Evolutionary conservation across 2,797 vertebrate species (phyloP), one percentile per base, ranked within the genome.

Genomic region (Sphenopsis melanotis): DNA sequence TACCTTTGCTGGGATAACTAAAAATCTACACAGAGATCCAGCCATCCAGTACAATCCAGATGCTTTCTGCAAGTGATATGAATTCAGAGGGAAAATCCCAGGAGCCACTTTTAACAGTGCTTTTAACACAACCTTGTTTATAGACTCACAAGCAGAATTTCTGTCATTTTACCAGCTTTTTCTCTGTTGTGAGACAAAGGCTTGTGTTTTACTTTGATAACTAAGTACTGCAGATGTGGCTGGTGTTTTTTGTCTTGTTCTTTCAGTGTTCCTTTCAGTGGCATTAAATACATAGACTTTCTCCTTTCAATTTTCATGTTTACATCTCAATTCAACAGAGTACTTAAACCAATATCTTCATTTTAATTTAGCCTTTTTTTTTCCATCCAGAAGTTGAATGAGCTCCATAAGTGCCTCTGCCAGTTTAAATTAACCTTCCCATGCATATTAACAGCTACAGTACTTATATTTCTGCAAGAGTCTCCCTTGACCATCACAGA

Each of bases 381-480:
- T 83, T 69, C 21, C 9, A 72, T n/a, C 27, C 30, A 52, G 50
- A 86, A 32, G n/a, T 3, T 86, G 65, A 85, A 60, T 42, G 61
- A 88, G 53, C 15, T 81, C 49, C 41, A 19, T 37, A 39, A 22
- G 20, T 76, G 49, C 34, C 27, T 41, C 53, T 77, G 77, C 24
- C 34, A 78, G 19, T 19, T 47, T 57, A 64, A 86, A 64, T 88
- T 80, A 69, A 47, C 11, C 13, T 14, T 22, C 6, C 15, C 24
- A 9, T 7, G 1, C 26, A 32, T 7, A 63, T 49, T 23, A 50
- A 49, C 15, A 49, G 30, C 17, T 49, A 59, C 11, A 47, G 60
- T 47, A 60, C 29, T 89, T 72, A 7, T 30, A 75, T 74, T 93
- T 91, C 55, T 94, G 39, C 41, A 66, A 60, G 63, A 52, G 17